phyloP scores from a whole-genome alignment of 2,113 vertebrate species.

The Tetrao urogallus region DNA sequence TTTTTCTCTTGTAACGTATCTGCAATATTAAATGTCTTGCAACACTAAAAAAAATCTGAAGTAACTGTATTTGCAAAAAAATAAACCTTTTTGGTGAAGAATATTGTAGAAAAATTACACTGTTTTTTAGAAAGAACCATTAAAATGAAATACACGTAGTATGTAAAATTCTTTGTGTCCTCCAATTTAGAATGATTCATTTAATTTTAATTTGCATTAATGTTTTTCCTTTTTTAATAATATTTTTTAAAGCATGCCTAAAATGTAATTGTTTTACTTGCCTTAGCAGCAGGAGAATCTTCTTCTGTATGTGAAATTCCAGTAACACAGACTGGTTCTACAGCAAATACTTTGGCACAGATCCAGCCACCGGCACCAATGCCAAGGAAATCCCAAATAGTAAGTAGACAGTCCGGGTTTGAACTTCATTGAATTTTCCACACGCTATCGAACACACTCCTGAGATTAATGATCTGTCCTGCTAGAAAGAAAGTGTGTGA shows the following conservation, averaged over 20 bases:
- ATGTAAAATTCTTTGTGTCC: background rate
- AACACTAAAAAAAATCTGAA: background rate
- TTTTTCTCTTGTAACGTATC: background rate
- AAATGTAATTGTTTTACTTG: background rate
- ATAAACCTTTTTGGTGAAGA: background rate
- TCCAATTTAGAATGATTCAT: background rate
- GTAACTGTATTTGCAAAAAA: background rate
- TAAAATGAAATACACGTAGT: background rate
- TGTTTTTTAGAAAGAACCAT: background rate
- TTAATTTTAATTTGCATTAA: background rate
- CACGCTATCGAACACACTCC: background rate
- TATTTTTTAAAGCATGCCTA: background rate
- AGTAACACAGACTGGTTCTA: conserved; percentile 73
- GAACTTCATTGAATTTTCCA: background rate
- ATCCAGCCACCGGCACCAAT: conserved; percentile 89
- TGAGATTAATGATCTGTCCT: background rate
- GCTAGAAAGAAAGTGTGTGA: background rate
- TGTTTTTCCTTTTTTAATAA: background rate
- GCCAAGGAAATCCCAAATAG: conserved; percentile 86
- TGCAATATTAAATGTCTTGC: background rate
- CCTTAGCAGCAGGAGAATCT: conserved; percentile 49
- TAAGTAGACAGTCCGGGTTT: conserved; percentile 67
- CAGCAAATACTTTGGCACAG: conserved; percentile 81
- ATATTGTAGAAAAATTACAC: background rate
- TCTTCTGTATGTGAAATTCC: conserved; percentile 64